Conservation (phyloP, 1,140 invertebrate genomes). For the Battus philenor region DNA sequence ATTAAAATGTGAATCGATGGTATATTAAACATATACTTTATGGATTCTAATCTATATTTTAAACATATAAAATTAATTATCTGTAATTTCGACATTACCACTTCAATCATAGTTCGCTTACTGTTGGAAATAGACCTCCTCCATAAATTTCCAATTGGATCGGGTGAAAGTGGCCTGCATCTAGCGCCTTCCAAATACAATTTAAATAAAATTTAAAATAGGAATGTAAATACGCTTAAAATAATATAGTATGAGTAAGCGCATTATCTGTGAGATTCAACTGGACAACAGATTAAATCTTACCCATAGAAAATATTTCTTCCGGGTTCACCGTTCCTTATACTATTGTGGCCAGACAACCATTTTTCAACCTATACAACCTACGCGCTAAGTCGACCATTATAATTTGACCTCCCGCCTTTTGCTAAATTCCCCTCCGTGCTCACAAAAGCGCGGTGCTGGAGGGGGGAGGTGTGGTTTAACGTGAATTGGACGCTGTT, state of each 20-base stretch:
- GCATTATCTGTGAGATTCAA: slow-evolving; percentile 40
- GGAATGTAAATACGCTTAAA: no score
- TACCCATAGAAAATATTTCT: slow-evolving; percentile 57
- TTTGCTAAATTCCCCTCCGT: slow-evolving; percentile 19
- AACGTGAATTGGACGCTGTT: slow-evolving; percentile 31
- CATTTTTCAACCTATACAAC: slow-evolving; percentile 70
- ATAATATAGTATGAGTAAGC: background rate
- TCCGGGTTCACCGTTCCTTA: slow-evolving; percentile 64
- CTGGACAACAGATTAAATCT: slow-evolving; percentile 57
- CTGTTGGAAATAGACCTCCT: no score
- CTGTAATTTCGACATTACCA: no score
- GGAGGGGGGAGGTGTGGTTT: slow-evolving; percentile 28
- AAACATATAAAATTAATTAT: no score
- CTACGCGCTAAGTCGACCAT: slow-evolving; percentile 53
- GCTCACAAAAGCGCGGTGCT: slow-evolving; percentile 9
- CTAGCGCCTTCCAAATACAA: no score
- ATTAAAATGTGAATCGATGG: no score
- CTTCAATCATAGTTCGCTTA: no score
- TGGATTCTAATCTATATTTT: no score
- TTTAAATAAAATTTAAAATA: no score
- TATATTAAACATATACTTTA: no score
- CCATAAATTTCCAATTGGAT: no score
- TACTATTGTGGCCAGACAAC: slow-evolving; percentile 60
- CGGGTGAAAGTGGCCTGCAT: no score
- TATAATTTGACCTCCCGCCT: slow-evolving; percentile 28